phyloP scores from a whole-genome alignment of 2,113 vertebrate genomes.

The Irena cyanogastra region DNA sequence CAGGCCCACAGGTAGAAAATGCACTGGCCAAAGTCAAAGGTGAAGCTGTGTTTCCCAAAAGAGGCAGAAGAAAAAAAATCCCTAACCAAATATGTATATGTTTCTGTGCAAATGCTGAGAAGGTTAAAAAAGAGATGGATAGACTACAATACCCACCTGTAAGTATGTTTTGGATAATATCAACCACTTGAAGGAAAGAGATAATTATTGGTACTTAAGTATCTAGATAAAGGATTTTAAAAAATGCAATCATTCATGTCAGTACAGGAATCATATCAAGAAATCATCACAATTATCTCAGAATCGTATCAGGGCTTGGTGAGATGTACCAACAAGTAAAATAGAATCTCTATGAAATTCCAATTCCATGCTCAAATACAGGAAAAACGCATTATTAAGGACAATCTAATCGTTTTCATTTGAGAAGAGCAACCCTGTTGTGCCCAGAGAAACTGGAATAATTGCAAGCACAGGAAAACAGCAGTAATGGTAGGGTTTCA shows the following conservation, averaged over 20 bases:
- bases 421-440: background rate
- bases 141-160: background rate
- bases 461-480: background rate
- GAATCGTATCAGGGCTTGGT: background rate
- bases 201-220: background rate
- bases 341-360: background rate
- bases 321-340: background rate
- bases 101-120: background rate
- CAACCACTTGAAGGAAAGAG: background rate
- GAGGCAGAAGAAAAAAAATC: background rate
- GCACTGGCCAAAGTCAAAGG: background rate
- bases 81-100: background rate
- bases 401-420: background rate
- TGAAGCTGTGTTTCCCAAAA: background rate
- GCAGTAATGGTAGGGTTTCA: background rate
- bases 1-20: background rate
- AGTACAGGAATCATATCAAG: background rate
- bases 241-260: background rate
- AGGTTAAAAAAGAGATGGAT: background rate
- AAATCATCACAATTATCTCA: background rate
- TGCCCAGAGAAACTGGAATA: background rate
- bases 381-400: background rate
- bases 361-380: background rate
- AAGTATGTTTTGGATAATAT: background rate
- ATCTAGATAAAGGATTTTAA: background rate